Conservation (phyloP, 2,797 vertebrate species). For the Enteromius fasciolatus region DNA sequence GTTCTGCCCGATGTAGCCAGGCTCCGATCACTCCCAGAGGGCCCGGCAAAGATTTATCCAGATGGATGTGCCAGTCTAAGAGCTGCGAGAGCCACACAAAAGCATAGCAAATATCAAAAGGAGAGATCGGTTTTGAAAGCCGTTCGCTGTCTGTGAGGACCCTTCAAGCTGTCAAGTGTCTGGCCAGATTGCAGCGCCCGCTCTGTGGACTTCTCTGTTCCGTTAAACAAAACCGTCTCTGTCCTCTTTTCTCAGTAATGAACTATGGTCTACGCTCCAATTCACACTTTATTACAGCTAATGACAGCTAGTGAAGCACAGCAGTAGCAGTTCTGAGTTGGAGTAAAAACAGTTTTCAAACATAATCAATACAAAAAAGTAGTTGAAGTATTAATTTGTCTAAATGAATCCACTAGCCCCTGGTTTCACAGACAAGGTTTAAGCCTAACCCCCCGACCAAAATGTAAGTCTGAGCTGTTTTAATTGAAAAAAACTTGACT, state of each 20-base stretch:
- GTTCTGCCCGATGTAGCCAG: conserved; percentile 93
- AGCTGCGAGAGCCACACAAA: conserved; percentile 73
- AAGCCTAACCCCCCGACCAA: too few species aligned
- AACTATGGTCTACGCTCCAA: conserved; percentile 56
- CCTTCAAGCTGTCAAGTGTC: conserved; percentile 61
- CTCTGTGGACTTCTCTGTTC: conserved; percentile 53
- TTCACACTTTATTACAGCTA: conserved; percentile 61
- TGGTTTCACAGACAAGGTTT: too few species aligned
- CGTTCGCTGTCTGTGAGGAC: conserved; percentile 43
- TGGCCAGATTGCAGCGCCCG: conserved; percentile 54
- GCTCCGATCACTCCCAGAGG: conserved; percentile 92
- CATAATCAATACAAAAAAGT: not conserved
- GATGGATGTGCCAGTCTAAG: conserved; percentile 93
- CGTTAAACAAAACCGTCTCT: conserved; percentile 65
- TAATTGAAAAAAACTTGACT: too few species aligned
- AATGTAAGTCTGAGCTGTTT: too few species aligned
- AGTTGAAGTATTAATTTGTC: not conserved
- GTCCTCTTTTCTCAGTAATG: conserved; percentile 60
- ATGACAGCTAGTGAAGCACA: conserved; percentile 46
- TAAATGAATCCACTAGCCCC: not conserved
- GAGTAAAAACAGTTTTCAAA: not conserved
- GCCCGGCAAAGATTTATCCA: conserved; percentile 94
- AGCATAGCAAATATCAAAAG: conserved; percentile 64
- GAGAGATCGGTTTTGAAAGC: conserved; percentile 34
- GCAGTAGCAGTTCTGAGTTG: conserved; percentile 3